Percentiles rank a stretch among this genome's conserved stretches.
Conservation (phyloP, 2,888 invertebrate genomes). For the Ophion ellenae region DNA sequence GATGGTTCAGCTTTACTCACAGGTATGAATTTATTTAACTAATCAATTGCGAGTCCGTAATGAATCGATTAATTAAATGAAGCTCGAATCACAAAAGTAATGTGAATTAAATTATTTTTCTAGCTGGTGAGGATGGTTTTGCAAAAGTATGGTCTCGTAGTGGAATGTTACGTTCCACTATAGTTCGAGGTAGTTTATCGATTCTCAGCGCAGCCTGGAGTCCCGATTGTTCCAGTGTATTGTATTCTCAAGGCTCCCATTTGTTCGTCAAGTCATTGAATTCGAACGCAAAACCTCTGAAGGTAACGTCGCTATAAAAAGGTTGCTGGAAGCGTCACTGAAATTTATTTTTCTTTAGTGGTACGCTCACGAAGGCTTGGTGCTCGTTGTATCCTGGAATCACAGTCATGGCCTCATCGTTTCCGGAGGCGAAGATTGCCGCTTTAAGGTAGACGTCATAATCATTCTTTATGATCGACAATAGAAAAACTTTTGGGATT, state of each 20-base stretch:
- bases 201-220: constrained; percentile 95
- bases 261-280: constrained; percentile 90
- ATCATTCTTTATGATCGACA: not conserved
- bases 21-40: constrained; percentile 84
- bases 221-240: constrained; percentile 88
- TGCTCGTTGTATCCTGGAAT: constrained; percentile 97
- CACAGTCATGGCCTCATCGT: constrained; percentile 95
- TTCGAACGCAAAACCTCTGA: constrained; percentile 89
- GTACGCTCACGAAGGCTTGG: constrained; percentile 97
- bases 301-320: constrained; percentile 83
- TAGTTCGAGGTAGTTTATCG: constrained; percentile 92
- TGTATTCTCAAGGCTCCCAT: constrained; percentile 88
- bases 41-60: not conserved
- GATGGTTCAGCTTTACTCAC: constrained; percentile 98
- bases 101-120: not conserved
- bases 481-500: not conserved
- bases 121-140: constrained; percentile 98
- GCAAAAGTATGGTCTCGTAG: constrained; percentile 99
- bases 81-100: not conserved
- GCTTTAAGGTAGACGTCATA: constrained; percentile 87
- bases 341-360: constrained; percentile 87
- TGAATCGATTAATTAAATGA: not conserved
- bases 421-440: constrained; percentile 98
- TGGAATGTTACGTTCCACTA: constrained; percentile 95
- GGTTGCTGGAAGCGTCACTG: not conserved